phyloP scores from a whole-genome alignment of 2,888 invertebrate genomes.

The Lasioglossum malachurum region DNA sequence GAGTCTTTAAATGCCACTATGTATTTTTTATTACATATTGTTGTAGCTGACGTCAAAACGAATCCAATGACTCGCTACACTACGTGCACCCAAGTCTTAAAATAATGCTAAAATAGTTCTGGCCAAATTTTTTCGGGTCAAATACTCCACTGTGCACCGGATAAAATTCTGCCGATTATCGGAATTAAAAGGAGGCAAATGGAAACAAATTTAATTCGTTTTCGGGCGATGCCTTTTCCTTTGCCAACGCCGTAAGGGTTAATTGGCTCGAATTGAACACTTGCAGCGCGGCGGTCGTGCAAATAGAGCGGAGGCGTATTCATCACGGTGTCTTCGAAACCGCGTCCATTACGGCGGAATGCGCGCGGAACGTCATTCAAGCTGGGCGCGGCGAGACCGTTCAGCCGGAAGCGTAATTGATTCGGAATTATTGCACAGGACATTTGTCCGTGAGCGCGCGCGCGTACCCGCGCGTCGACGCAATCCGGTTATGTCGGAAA shows the following conservation, averaged over 20 bases:
- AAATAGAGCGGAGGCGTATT: background rate
- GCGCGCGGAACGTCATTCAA: slow-evolving; percentile 5
- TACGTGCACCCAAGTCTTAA: too few relatives aligned
- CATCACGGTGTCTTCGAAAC: slow-evolving; percentile 3
- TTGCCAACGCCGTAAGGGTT: background rate
- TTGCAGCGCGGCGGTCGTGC: background rate
- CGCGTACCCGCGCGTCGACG: background rate
- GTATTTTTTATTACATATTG: too few relatives aligned
- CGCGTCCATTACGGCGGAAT: slow-evolving; percentile 6
- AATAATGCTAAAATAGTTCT: too few relatives aligned
- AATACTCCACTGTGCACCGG: too few relatives aligned
- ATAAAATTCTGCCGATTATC: too few relatives aligned
- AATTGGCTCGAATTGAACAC: background rate
- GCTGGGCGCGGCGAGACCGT: slow-evolving; percentile 17
- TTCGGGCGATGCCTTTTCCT: background rate
- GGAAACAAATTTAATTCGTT: background rate
- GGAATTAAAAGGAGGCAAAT: background rate
- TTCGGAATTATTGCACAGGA: slow-evolving; percentile 61
- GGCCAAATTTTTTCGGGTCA: too few relatives aligned
- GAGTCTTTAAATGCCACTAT: too few relatives aligned
- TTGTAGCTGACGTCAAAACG: too few relatives aligned
- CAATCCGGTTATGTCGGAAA: slow-evolving; percentile 54
- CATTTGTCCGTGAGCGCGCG: slow-evolving; percentile 45
- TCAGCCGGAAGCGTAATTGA: slow-evolving; percentile 58
- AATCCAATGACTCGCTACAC: too few relatives aligned